Evolutionary conservation across 64 coral and sea anemone genomes (phyloP), one percentile per base, ranked within the genome.

Genomic region (Actinia equina): DNA sequence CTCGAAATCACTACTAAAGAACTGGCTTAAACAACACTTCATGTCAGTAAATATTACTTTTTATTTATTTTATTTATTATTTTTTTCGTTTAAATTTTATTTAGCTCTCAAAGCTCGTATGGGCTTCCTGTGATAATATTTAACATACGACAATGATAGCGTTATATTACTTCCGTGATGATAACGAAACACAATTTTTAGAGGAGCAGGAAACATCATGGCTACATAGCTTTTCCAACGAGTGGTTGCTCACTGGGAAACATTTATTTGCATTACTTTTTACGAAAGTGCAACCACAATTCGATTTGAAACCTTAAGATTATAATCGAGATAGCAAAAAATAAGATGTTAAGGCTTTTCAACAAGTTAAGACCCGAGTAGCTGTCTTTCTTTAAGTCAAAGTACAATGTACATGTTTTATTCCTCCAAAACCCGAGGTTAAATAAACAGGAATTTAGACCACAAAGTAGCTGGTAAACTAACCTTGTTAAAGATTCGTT

Each of bases 401-500:
- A 43, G 54, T 17, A 82, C 42, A 53, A 37, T 37, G 30, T 37
- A 37, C 30, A 37, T 37, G 30, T 37, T 22, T 65, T 69, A 37
- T 89, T 58, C 4, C 70, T 43, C 14, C 22, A 14, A 25, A 82
- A 13, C 3, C 8, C 13, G 69, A 30, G 69, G 27, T 74, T 13
- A 41, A 74, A 9, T 4, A 41, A 41, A 12, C 62, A 74, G 69
- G 69, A 41, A 74, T 41, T 74, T 27, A 3, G 26, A 74, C 69
- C 62, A 65, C 62, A 65, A 41, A 74, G 25, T 74, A 30, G 69
- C 69, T 37, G 13, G 69, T n/a, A 77, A 44, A 45, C 55, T 86
- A 26, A 62, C 94, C 94, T 97, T 97, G 86, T 92, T 93, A 41
- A 97, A 97, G 7, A 97, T 89, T 87, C n/a, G 57, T n/a, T 86